Evolutionary conservation across 2,797 vertebrate species (phyloP).

Genomic region (Molossus alvarezi): DNA sequence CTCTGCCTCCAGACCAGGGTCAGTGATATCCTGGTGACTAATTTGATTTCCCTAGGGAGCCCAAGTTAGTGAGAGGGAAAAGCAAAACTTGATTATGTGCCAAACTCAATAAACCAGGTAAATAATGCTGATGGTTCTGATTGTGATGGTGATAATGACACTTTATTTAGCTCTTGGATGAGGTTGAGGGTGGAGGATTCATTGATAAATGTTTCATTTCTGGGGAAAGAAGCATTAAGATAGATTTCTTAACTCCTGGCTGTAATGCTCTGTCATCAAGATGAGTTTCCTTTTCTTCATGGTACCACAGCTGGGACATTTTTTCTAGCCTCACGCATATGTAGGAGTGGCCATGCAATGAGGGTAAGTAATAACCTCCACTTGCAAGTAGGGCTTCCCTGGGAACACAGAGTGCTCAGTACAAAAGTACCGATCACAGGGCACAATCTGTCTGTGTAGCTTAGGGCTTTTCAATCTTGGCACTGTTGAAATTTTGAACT

Average conservation of each 20-base stretch:
- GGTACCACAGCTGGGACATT: neutral
- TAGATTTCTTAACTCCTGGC: neutral
- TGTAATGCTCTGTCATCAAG: neutral
- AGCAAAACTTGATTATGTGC: neutral
- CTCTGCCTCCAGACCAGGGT: neutral
- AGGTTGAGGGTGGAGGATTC: neutral
- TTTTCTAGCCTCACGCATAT: neutral
- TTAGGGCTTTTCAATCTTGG: neutral
- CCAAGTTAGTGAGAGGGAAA: neutral
- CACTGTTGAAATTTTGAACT: neutral
- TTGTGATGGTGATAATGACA: neutral
- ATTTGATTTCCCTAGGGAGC: conserved; percentile 23
- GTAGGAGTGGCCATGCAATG: neutral
- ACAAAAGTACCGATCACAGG: neutral
- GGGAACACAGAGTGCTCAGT: too few relatives aligned
- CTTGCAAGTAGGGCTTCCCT: neutral
- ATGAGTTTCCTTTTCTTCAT: neutral
- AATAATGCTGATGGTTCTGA: neutral
- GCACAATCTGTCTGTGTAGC: neutral
- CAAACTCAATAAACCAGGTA: neutral
- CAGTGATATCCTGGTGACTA: conserved; percentile 6
- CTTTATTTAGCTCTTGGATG: neutral
- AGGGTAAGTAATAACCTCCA: neutral
- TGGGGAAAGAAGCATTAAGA: neutral
- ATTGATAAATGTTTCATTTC: conserved; percentile 11